These are phyloP conservation scores for Allobates femoralis DNA, from an alignment of 2,797 vertebrate species.

Conservation along the genomic window DNA sequence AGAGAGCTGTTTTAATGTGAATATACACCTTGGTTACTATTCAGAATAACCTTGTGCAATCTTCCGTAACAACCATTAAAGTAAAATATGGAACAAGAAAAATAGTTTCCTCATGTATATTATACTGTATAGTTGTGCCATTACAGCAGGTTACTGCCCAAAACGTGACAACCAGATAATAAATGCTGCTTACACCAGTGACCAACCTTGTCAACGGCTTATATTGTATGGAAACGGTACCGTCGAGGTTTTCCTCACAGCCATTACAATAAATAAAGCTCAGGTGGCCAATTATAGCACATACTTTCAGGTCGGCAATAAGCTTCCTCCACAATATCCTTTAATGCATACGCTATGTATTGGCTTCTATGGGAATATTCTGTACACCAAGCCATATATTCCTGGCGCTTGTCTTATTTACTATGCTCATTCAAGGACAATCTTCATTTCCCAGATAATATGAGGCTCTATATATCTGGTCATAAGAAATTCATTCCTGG, in stretches of 20 bases:
- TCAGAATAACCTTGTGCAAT: neutral
- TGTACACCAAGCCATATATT: neutral
- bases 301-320: neutral
- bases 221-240: neutral
- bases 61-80: neutral
- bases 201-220: neutral
- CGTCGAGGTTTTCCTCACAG: neutral
- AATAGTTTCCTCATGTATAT: neutral
- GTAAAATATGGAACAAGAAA: neutral
- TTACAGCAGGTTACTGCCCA: neutral
- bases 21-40: neutral
- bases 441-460: neutral
- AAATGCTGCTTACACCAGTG: too few relatives aligned
- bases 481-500: neutral
- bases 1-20: too few relatives aligned
- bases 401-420: neutral
- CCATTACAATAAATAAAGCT: neutral
- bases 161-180: neutral
- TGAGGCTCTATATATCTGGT: neutral
- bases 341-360: neutral
- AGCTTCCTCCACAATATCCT: neutral
- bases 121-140: neutral
- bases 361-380: neutral
- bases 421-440: neutral
- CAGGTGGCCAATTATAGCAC: neutral